A percentile compares a stretch with the other conserved stretches of the same genome.
Evolutionary conservation across 2,888 invertebrate species (phyloP).

Genomic region (Clitarchus hookeri): DNA sequence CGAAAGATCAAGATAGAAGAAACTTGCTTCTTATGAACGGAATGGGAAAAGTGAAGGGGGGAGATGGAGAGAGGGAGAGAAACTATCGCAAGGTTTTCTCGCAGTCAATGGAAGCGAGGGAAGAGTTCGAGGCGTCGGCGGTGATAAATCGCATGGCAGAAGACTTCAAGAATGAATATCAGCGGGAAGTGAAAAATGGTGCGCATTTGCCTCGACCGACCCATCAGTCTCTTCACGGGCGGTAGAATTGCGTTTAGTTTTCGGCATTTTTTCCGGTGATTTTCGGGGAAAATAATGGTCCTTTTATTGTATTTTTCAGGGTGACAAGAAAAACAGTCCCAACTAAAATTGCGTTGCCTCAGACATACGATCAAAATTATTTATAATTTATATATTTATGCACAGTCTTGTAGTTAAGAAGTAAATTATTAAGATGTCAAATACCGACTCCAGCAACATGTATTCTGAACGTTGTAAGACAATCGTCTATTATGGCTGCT

Average conservation of each 20-base stretch:
- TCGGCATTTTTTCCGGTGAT: background rate
- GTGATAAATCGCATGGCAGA: background rate
- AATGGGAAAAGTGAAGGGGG: background rate
- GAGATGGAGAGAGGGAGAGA: background rate
- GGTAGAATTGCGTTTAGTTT: background rate
- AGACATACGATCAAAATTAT: too few relatives aligned
- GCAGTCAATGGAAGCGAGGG: background rate
- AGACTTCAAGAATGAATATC: background rate
- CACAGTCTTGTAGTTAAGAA: too few relatives aligned
- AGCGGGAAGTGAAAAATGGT: background rate
- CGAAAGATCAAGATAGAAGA: background rate
- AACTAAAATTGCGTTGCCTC: too few relatives aligned
- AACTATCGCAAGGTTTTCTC: background rate
- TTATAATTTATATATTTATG: too few relatives aligned
- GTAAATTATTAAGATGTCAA: too few relatives aligned
- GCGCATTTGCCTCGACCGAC: background rate
- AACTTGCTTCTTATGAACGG: background rate
- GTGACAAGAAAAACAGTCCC: too few relatives aligned
- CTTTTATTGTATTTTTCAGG: too few relatives aligned
- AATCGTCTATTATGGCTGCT: too few relatives aligned
- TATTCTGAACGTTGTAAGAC: too few relatives aligned
- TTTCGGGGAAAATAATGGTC: background rate
- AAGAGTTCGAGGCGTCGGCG: background rate
- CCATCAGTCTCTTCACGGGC: background rate
- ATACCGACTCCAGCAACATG: too few relatives aligned